Percentiles rank a stretch among this genome's conserved stretches.
Evolutionary conservation across 2,888 invertebrate genomes (phyloP).

Genomic region (Anthrax anthrax): DNA sequence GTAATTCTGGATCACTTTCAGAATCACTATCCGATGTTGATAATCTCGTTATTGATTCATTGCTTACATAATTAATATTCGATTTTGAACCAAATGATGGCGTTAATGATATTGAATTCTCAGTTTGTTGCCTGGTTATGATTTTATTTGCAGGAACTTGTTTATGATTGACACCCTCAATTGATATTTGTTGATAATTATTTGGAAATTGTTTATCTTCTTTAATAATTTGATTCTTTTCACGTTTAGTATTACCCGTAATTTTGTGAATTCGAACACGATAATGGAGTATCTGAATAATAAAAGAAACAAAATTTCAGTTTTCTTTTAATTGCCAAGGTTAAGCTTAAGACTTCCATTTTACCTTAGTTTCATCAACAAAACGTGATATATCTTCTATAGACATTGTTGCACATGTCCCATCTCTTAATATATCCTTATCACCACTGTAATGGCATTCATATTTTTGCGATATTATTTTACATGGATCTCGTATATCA

Average conservation of each 20-base stretch:
- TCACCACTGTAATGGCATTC: constrained; percentile 33
- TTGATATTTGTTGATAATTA: constrained; percentile 22
- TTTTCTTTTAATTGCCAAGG: background rate
- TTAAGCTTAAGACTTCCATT: too few species aligned
- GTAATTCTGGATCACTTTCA: constrained; percentile 19
- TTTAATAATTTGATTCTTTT: constrained; percentile 10
- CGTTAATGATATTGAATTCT: constrained; percentile 12
- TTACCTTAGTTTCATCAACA: constrained; percentile 23
- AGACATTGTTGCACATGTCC: constrained; percentile 27
- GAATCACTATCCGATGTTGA: constrained; percentile 12
- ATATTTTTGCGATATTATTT: constrained; percentile 28
- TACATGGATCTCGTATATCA: constrained; percentile 23
- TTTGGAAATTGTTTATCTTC: constrained; percentile 15
- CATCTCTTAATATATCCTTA: constrained; percentile 28
- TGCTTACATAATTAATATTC: background rate
- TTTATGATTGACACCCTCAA: constrained; percentile 26
- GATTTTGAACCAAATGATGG: background rate
- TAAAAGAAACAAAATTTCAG: background rate
- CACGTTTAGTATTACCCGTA: constrained; percentile 13
- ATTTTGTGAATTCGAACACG: constrained; percentile 24
- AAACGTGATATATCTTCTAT: constrained; percentile 26
- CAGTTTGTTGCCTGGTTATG: constrained; percentile 23
- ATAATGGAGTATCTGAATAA: constrained; percentile 22
- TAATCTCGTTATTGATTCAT: background rate
- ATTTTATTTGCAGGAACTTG: constrained; percentile 25